Base-by-base conservation (phyloP, 2,797 vertebrate genomes). In the Channallabes apus region DNA sequence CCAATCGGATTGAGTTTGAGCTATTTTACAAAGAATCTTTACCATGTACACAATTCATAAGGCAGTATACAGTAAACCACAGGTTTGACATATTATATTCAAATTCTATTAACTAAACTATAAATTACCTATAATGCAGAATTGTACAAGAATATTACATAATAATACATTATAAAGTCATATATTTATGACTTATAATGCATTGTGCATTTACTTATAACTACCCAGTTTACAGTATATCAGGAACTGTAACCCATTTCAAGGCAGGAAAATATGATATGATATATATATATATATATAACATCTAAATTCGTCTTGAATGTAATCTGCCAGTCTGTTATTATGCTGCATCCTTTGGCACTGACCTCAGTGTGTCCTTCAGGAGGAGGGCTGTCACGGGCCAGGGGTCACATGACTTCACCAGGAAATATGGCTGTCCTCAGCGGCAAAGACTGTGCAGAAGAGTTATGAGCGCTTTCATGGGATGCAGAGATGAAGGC, bases 391-490 rank as follows among this genome's bases (percentile, higher is more conserved):
- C 86, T 84, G 87, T 87, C 87, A 88, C 29, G 20, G 82, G 82
- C 75, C 75, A 64, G 65, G 83, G 76, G 80, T 87, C 78, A 84
- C 81, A 79, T 85, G 86, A 89, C 88, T 89, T 77, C 82, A 24
- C 27, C 71, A 83, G 88, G 68, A 89, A 87, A 89, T 88, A 90
- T 89, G 87, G 65, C 73, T 54, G 77, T 73, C 78, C 61, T 91
- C 38, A 76, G 82, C 56, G 61, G 79, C 27, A 84, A 88, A 90
- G 56, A 85, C 86, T 82, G 75, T n/a, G 67, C n/a, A 11, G 78
- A 84, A 80, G 86, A 90, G 72, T 84, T 87, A 87, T 89, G 85
- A 86, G 84, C n/a, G 72, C 82, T 86, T 86, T 87, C 51, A 86
- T 77, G 82, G 86, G 81, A 89, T 78, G 82, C 78, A 80, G 72